phyloP scores from a whole-genome alignment of 2,113 vertebrate genomes.

The Alligator sinensis region DNA sequence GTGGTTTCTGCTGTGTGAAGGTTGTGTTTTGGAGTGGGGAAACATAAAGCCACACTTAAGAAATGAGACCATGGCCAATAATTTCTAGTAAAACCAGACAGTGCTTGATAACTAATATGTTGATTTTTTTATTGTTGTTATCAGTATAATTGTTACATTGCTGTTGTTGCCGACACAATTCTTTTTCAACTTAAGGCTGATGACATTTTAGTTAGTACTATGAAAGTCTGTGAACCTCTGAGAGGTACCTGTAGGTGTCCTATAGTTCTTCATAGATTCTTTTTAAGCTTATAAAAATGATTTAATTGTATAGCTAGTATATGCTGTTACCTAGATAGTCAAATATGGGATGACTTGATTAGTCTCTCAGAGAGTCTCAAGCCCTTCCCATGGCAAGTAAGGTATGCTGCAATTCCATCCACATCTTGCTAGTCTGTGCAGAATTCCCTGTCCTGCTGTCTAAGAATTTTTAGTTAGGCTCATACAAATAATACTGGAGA shows the following conservation, averaged over 20 bases:
- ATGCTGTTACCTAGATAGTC: background rate
- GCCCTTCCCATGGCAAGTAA: fast-evolving
- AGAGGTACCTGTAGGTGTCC: background rate
- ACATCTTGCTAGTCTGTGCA: background rate
- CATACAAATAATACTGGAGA: background rate
- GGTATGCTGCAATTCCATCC: background rate
- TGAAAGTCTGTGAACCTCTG: background rate
- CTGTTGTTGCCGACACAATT: background rate
- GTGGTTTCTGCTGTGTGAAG: background rate
- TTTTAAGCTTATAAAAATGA: background rate
- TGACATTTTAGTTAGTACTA: background rate
- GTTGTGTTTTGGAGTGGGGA: background rate
- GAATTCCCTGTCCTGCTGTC: too few species aligned
- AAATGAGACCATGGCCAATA: background rate
- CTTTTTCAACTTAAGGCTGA: background rate
- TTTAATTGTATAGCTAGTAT: background rate
- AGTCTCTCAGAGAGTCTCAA: background rate
- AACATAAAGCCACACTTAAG: background rate
- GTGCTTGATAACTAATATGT: background rate
- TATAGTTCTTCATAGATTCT: background rate
- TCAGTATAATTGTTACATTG: background rate
- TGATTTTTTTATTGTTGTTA: background rate
- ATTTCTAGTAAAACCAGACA: background rate
- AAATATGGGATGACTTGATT: background rate
- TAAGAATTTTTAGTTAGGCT: background rate